phyloP scores from a whole-genome alignment of 1,140 invertebrate species.

The Drosophila tsacasi region DNA sequence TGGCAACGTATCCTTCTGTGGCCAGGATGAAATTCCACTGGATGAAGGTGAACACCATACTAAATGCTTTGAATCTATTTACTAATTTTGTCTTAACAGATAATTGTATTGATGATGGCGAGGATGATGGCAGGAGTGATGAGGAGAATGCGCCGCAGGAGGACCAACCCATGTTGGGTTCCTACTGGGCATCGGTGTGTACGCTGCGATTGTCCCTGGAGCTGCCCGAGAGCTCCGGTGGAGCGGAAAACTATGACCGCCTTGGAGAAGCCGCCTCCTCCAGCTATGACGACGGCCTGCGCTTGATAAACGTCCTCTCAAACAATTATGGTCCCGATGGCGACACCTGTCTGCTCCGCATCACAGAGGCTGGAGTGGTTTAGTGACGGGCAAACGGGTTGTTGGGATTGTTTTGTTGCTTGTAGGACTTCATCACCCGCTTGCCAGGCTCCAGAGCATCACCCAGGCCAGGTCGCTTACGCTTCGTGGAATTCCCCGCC shows the following conservation, averaged over 20 bases:
- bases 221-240: slow-evolving; percentile 8
- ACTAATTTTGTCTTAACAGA: slow-evolving; percentile 18
- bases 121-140: slow-evolving; percentile 32
- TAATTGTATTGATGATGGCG: slow-evolving; percentile 18
- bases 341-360: slow-evolving; percentile 50
- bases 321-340: slow-evolving; percentile 51
- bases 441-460: slow-evolving; percentile 93
- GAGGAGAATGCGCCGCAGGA: background rate
- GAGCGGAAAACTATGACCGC: background rate
- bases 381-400: slow-evolving; percentile 69
- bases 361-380: slow-evolving; percentile 63
- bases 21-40: too few species aligned
- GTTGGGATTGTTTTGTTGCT: slow-evolving; percentile 55
- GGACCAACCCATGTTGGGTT: slow-evolving; percentile 36
- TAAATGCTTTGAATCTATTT: slow-evolving; percentile 16
- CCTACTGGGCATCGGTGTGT: slow-evolving; percentile 67
- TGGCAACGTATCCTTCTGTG: slow-evolving; percentile 46
- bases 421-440: slow-evolving; percentile 92
- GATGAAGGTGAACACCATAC: slow-evolving; percentile 30
- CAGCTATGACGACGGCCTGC: slow-evolving; percentile 37
- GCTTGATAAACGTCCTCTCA: slow-evolving; percentile 54
- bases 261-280: background rate
- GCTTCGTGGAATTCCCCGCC: slow-evolving; percentile 82
- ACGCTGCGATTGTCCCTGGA: slow-evolving; percentile 57
- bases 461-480: slow-evolving; percentile 92